phyloP scores from a whole-genome alignment of 2,113 vertebrate genomes.

The Sorex araneus region DNA sequence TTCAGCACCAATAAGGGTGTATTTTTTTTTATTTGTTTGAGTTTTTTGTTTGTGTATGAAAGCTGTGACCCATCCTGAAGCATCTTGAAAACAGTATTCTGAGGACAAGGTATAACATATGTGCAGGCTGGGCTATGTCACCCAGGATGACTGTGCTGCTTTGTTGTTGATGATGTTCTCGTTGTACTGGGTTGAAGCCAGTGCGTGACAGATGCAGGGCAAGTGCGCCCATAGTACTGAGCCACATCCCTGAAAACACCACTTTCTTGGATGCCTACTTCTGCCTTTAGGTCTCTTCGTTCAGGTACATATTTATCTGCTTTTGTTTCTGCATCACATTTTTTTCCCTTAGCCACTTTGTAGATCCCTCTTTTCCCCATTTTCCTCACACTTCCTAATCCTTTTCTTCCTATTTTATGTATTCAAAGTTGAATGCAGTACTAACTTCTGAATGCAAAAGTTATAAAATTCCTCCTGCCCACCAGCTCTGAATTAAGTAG shows the following conservation, averaged over 20 bases:
- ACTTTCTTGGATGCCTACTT: not conserved
- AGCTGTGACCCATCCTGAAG: not conserved
- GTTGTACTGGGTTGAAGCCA: not conserved
- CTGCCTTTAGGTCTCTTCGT: not conserved
- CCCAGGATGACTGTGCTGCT: not conserved
- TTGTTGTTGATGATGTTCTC: not conserved
- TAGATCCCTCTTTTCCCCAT: not conserved
- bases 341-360: not conserved
- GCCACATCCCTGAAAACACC: not conserved
- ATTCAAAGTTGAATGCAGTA: constrained; percentile 28
- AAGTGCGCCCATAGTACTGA: too few relatives aligned
- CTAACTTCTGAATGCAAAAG: not conserved
- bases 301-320: not conserved
- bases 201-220: too few relatives aligned
- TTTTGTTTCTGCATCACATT: not conserved
- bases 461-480: not conserved
- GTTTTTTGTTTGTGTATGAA: not conserved
- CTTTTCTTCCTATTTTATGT: not conserved
- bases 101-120: not conserved
- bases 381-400: not conserved
- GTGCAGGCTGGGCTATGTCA: rapidly evolving
- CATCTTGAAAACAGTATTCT: not conserved
- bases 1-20: too few relatives aligned
- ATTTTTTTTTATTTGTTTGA: not conserved
- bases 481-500: not conserved